These are phyloP conservation scores for Sarcoramphus papa DNA, from an alignment of 2,797 vertebrate genomes.

Conservation along the genomic window DNA sequence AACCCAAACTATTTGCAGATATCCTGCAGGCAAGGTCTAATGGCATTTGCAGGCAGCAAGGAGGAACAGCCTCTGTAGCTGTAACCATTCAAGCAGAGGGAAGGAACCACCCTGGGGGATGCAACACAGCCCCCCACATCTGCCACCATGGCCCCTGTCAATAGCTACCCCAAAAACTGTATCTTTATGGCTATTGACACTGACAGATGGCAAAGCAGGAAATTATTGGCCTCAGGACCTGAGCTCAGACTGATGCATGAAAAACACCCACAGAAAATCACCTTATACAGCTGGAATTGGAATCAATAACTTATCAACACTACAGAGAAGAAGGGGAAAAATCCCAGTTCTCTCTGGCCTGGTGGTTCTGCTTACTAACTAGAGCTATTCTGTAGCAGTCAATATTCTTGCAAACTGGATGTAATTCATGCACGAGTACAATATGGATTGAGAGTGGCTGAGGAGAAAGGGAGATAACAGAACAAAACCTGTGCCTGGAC, in stretches of 20 bases:
- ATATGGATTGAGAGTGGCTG: background rate
- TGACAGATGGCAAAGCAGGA: background rate
- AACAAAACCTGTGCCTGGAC: background rate
- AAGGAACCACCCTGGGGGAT: background rate
- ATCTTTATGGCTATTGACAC: background rate
- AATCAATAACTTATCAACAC: background rate
- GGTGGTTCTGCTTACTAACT: background rate
- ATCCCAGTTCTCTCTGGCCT: background rate
- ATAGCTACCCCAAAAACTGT: background rate
- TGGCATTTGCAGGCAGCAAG: background rate
- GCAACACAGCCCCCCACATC: background rate
- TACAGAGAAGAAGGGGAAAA: background rate
- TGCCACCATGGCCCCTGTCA: background rate
- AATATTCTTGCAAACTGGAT: background rate
- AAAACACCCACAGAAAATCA: conserved; percentile 1
- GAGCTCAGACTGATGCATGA: background rate
- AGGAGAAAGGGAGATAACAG: background rate
- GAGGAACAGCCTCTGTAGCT: background rate
- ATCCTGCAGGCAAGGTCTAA: background rate
- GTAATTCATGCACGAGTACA: background rate
- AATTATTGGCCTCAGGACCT: background rate
- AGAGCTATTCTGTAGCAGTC: background rate
- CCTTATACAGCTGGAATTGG: background rate
- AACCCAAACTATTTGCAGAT: background rate
- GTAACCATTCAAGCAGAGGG: background rate